phyloP scores from a whole-genome alignment of 2,888 invertebrate genomes.

The Cancer borealis region DNA sequence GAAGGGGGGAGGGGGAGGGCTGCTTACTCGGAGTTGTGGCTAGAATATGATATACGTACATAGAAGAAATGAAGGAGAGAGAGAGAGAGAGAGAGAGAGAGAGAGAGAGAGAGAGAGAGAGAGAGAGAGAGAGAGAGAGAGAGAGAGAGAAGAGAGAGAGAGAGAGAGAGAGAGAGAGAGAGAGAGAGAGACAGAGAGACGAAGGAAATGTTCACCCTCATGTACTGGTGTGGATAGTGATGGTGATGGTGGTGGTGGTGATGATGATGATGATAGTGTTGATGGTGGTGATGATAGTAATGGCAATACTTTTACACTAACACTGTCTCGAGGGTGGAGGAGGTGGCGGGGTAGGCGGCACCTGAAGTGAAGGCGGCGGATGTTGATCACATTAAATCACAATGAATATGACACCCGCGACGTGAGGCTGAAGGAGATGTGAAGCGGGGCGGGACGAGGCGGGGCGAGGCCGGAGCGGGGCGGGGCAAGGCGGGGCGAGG shows the following conservation, averaged over 20 bases:
- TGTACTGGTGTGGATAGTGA: not conserved
- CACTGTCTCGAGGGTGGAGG: not conserved
- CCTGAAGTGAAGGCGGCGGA: not conserved
- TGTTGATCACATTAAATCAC: conserved; percentile 26
- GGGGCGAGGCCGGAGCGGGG: not conserved
- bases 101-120: too few species aligned
- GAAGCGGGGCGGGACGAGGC: not conserved
- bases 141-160: too few species aligned
- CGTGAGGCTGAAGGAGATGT: not conserved
- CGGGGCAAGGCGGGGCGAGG: not conserved
- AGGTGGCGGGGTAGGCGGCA: not conserved
- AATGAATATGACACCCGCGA: not conserved
- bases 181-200: not conserved
- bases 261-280: too few species aligned
- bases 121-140: too few species aligned
- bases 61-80: not conserved
- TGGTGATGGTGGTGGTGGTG: not conserved
- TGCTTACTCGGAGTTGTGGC: not conserved
- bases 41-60: not conserved
- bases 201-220: not conserved
- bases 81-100: too few species aligned
- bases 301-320: not conserved
- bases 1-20: not conserved
- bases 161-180: too few species aligned
- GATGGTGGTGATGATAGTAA: too few species aligned